Evolutionary conservation across 2,888 invertebrate genomes (phyloP).

Genomic region (Melipona beecheii): DNA sequence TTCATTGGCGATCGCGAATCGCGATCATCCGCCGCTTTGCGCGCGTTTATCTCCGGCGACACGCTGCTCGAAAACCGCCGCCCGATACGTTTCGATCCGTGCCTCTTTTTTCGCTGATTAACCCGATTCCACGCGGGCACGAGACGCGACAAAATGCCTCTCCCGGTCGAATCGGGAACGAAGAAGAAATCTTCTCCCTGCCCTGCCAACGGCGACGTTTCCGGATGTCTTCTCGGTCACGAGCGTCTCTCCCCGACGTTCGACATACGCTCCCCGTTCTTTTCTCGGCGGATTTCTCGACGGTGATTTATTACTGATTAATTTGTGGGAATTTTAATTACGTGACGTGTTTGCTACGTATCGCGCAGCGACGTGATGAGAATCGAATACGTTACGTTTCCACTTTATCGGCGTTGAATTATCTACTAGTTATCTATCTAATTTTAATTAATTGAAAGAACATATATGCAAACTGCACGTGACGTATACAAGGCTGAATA

Average conservation of each 20-base stretch:
- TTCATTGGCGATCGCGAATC: conserved; percentile 53
- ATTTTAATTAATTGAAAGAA: too few species aligned
- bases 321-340: not conserved
- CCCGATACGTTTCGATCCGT: conserved; percentile 2
- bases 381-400: not conserved
- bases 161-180: conserved; percentile 10
- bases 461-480: too few species aligned
- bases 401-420: not conserved
- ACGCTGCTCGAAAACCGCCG: conserved; percentile 14
- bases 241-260: not conserved
- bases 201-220: not conserved
- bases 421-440: too few species aligned
- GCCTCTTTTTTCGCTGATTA: conserved; percentile 37
- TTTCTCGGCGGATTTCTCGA: not conserved
- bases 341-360: not conserved
- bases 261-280: not conserved
- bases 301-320: not conserved
- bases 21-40: conserved; percentile 31
- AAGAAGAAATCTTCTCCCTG: not conserved
- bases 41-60: conserved; percentile 45
- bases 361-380: not conserved
- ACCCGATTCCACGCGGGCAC: conserved; percentile 36
- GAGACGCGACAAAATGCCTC: conserved; percentile 20
- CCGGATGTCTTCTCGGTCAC: not conserved
- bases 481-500: too few species aligned